Percentiles rank a stretch among this genome's conserved stretches.
phyloP scores from a whole-genome alignment of 2,888 invertebrate genomes.

The Furcula furcula region DNA sequence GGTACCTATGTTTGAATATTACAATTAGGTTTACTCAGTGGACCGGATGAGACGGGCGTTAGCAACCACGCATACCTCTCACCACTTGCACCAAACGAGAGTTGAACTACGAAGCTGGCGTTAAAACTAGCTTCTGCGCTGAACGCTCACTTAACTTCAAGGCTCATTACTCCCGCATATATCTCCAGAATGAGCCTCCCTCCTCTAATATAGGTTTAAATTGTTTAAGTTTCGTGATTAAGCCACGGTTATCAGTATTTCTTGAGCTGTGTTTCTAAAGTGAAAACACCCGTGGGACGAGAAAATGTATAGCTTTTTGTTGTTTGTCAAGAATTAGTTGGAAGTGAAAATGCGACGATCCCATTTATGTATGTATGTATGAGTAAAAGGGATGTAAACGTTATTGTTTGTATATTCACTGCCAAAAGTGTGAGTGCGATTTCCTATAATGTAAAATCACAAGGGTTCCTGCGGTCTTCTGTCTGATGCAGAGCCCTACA shows the following conservation, averaged over 20 bases:
- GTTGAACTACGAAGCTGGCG: constrained; percentile 25
- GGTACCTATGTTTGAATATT: too few relatives aligned
- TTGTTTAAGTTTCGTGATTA: constrained; percentile 36
- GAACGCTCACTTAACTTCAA: constrained; percentile 41
- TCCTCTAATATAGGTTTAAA: constrained; percentile 27
- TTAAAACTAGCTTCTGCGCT: constrained; percentile 34
- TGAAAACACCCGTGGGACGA: constrained; percentile 18
- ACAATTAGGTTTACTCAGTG: too few relatives aligned
- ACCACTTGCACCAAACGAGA: constrained; percentile 8
- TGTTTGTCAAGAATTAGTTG: constrained; percentile 26
- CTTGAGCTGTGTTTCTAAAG: constrained; percentile 18
- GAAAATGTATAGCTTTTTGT: constrained; percentile 16
- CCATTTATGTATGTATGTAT: too few relatives aligned
- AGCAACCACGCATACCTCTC: not conserved
- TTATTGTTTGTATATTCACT: too few relatives aligned
- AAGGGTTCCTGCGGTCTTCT: too few relatives aligned
- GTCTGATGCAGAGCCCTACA: too few relatives aligned
- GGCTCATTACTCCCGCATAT: constrained; percentile 41
- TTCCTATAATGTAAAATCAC: too few relatives aligned
- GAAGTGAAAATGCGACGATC: too few relatives aligned
- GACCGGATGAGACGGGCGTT: too few relatives aligned
- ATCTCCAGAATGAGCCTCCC: constrained; percentile 26
- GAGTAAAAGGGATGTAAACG: too few relatives aligned
- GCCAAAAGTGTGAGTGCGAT: too few relatives aligned
- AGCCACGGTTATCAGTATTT: constrained; percentile 32